Base-by-base conservation (phyloP, 2,888 invertebrate species). In the Drosophila picticornis region DNA sequence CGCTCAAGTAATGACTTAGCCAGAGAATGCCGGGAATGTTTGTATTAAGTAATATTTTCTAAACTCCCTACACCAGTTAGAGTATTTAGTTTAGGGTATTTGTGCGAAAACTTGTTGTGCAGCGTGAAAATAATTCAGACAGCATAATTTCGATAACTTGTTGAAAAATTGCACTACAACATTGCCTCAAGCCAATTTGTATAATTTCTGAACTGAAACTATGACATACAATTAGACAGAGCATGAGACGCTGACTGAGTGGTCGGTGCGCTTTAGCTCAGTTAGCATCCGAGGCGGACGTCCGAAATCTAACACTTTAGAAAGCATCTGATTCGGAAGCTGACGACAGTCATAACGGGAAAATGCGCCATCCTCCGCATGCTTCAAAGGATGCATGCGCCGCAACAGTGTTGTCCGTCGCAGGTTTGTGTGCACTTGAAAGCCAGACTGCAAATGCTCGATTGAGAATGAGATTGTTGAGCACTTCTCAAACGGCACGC, bases 281-380 rank as follows among this genome's bases (percentile, higher is more conserved):
- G 22, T n/a, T 34, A 3, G 29, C 22, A 51, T 65, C 38, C 38
- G 10, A 27, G 11, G 48, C 48, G 70, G 50, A 70, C 50, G 50
- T 68, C 67, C 67, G 67, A 57, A 16, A 31, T 10, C 31, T 31
- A 57, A 43, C 68, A 50, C 68, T 56, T 56, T 56, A 43, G 11
- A 43, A 31, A 40, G 31, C 22, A 57, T 50, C 34, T 50, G 27
- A 22, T 56, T 29, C 34, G 68, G 16, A 40, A 16, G 50, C 70
- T 34, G 56, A 40, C 51, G 56, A 40, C 53, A 48, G 68, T 55
- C 67, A 55, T 38, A 50, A 55, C 67, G 68, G 66, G 36, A 67
- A 40, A 34, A 29, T 32, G 19, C 52, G 51, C 51, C 51, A 65
- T 2, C 66, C 16, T 31, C 43, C 3, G 36, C 27, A 25, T 19